A percentile compares a stretch with the other conserved stretches of the same genome.
Conservation (phyloP, 1,140 invertebrate species). For the Formica exsecta region DNA sequence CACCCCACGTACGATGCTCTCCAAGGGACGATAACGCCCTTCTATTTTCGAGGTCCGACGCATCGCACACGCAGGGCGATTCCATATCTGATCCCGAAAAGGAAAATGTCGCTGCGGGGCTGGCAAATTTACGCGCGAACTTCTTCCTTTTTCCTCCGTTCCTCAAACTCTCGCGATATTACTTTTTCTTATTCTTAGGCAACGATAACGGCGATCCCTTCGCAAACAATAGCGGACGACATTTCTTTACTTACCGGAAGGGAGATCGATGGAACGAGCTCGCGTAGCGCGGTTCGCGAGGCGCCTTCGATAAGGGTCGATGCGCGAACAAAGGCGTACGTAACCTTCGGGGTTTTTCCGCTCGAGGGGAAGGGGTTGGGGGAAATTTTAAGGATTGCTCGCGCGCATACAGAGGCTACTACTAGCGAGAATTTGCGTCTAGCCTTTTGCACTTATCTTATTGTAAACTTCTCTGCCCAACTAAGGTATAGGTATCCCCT, state of each 20-base stretch:
- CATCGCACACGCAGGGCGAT: conserved; percentile 5
- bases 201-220: conserved; percentile 64
- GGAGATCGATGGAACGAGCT: conserved; percentile 72
- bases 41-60: conserved; percentile 34
- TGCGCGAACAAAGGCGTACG: conserved; percentile 45
- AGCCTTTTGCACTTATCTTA: conserved; percentile 22
- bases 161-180: conserved; percentile 61
- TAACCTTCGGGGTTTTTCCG: conserved; percentile 62
- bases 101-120: conserved; percentile 51
- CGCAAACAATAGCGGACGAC: conserved; percentile 68
- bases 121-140: conserved; percentile 47
- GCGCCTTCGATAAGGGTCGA: conserved; percentile 75
- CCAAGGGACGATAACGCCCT: conserved; percentile 17
- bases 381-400: conserved; percentile 60
- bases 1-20: not conserved
- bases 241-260: conserved; percentile 65
- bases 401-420: not conserved
- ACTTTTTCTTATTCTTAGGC: conserved; percentile 66
- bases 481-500: no score
- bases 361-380: not conserved
- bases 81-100: conserved; percentile 1
- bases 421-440: not conserved
- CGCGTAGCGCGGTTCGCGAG: conserved; percentile 65
- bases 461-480: no score
- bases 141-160: conserved; percentile 17